Base-by-base conservation (phyloP, 2,113 vertebrate genomes). In the Thymallus thymallus region DNA sequence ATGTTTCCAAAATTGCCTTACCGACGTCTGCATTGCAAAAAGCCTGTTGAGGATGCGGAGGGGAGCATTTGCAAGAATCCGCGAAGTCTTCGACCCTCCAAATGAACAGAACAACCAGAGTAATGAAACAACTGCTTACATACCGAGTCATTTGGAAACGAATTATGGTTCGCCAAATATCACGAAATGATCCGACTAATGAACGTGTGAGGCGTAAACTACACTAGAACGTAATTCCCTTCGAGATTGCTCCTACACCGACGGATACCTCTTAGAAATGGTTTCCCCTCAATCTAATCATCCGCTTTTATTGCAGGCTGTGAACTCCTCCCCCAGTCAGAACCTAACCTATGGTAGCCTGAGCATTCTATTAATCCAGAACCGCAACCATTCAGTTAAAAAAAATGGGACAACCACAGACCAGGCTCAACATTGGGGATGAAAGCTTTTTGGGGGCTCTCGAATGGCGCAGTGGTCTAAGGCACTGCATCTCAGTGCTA, bases 1-100 rank as follows among this genome's bases (percentile, higher is more conserved):
- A 61, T 24, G 64, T 4, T 67, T 30, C 29, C 60, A 63, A 26
- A 13, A 10, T 82, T 58, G 61, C 84, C 96, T 96, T 93, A 97
- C 96, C 96, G 76, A 97, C 88, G 71, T 96, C 95, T 18, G 96
- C 92, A 85, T 88, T 94, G 93, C 96, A 98, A 87, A 94, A 95
- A 69, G 94, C 95, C 92, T 96, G 93, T 86, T 97, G 96, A 78
- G 95, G 96, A 89, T 97, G 96, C 77, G 87, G 91, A 6, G 94
- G 94, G 58, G 94, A 92, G 85, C 96, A 98, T 90, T 94, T 96
- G 91, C 96, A 98, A 81, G 95, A 95, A 86, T 94, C 94, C 72
- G 94, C 88, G 4, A 91, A 80, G 72, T 93, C 90, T 41, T 89
- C 84, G 81, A 87, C 85, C 46, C 91, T 86, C 93, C 93, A 93